A percentile compares a stretch with the other conserved stretches of the same genome.
phyloP scores from a whole-genome alignment of 1,140 invertebrate species.

The Hetaerina americana region DNA sequence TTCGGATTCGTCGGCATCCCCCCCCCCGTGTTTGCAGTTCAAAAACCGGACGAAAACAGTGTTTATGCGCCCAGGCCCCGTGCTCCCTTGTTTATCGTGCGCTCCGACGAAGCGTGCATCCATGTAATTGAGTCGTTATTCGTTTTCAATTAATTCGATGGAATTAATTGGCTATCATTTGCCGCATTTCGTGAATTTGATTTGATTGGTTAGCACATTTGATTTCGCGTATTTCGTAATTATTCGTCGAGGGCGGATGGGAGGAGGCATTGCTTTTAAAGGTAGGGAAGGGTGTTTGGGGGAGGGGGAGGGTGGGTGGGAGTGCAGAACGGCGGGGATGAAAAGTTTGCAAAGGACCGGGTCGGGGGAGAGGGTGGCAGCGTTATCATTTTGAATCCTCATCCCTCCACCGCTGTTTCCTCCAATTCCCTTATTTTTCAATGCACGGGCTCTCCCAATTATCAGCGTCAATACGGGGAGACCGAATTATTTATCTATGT shows the following conservation, averaged over 20 bases:
- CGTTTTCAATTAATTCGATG: background rate
- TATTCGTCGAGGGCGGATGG: no score
- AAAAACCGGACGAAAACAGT: background rate
- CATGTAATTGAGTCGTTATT: background rate
- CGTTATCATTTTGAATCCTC: background rate
- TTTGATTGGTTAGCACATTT: background rate
- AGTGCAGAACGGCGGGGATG: no score
- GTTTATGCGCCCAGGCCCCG: no score
- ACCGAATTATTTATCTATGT: background rate
- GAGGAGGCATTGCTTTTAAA: no score
- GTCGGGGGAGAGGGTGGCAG: no score
- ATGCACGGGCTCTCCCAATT: background rate
- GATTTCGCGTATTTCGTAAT: background rate
- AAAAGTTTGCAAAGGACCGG: no score
- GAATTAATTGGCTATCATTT: background rate
- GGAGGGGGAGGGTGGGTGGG: no score
- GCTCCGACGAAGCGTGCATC: background rate
- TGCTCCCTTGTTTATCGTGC: background rate
- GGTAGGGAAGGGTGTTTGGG: no score
- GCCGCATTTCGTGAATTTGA: background rate
- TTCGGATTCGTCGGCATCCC: no score
- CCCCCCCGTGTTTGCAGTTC: background rate
- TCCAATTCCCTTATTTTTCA: no score
- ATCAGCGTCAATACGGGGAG: background rate
- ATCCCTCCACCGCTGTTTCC: background rate